Base-by-base conservation (phyloP, 2,888 invertebrate genomes). In the Lypha dubia region DNA sequence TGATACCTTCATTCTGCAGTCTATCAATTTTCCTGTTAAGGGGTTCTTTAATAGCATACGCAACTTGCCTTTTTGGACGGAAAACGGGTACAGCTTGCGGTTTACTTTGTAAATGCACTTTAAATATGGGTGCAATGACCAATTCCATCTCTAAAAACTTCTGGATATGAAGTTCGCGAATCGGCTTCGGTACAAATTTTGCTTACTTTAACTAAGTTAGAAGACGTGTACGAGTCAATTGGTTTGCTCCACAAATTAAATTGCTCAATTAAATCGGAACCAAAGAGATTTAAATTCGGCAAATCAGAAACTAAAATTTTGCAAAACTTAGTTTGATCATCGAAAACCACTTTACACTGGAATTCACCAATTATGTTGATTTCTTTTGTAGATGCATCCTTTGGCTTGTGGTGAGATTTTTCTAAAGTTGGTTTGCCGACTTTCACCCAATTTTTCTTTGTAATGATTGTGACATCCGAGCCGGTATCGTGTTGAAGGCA, bases 391-490 rank as follows among this genome's bases (percentile, higher is more conserved):
- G 82, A 77, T 3, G 77, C 83, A 79, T 73, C 83, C 13, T 1
- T 11, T 11, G 38, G 38, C 13, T 38, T 38, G 38, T 38, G 38
- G 3, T 38, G 38, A 38, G n/a, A 11, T 11, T 2, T 11, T 38
- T 11, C 38, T 1, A 11, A 3, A 38, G 38, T 3, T 38, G 38
- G 38, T 38, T 38, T 11, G 13, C 38, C 38, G 13, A 38, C 13
- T 38, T 11, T 38, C n/a, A n/a, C 11, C 11, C 11, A 38, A 38
- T 38, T 38, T 38, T 11, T 11, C 3, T 38, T n/a, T n/a, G n/a
- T n/a, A n/a, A 83, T 79, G 56, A 77, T 79, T n/a, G 79, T 85
- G n/a, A 85, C 76, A 44, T 85, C 85, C 4, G 80, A 86, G 5
- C 79, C 83, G 0, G 73, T 77, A 38, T 85, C 83, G 62, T 79